phyloP scores from a whole-genome alignment of 2,113 vertebrate genomes.

The Chelonoidis abingdonii region DNA sequence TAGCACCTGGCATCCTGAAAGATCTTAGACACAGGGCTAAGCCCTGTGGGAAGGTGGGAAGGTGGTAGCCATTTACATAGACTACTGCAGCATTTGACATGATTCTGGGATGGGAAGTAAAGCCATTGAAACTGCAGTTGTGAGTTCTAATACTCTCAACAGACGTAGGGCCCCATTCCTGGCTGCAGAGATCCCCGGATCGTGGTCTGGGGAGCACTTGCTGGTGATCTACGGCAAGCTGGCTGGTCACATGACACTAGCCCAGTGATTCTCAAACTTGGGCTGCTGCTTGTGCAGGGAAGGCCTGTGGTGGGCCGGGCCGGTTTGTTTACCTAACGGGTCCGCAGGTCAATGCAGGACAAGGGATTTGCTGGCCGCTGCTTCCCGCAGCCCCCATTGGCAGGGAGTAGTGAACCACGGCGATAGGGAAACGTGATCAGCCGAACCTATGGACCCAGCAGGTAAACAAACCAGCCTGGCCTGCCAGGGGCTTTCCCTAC shows the following conservation, averaged over 20 bases:
- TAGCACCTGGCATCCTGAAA: background rate
- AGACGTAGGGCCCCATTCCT: background rate
- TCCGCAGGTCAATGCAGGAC: too few species aligned
- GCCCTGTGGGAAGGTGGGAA: too few species aligned
- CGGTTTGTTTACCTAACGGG: too few species aligned
- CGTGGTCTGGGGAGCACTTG: background rate
- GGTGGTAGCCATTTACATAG: background rate
- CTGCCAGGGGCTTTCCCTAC: too few species aligned
- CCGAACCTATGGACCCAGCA: too few species aligned
- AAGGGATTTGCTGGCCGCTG: too few species aligned
- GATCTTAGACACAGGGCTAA: background rate
- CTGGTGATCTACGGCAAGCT: background rate
- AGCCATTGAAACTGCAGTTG: background rate
- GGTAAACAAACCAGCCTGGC: too few species aligned
- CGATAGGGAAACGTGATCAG: too few species aligned
- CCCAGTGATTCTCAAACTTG: background rate
- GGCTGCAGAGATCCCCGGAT: rapidly evolving
- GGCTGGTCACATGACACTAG: background rate
- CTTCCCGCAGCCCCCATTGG: too few species aligned
- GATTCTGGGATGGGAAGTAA: background rate
- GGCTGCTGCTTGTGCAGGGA: too few species aligned
- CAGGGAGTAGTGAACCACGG: too few species aligned
- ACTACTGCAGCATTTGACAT: background rate
- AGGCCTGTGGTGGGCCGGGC: too few species aligned
- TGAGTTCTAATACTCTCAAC: background rate